A percentile compares a stretch with the other conserved stretches of the same genome.
phyloP scores from a whole-genome alignment of 35 echinoderm and acorn worm species.

The Lytechinus pictus region DNA sequence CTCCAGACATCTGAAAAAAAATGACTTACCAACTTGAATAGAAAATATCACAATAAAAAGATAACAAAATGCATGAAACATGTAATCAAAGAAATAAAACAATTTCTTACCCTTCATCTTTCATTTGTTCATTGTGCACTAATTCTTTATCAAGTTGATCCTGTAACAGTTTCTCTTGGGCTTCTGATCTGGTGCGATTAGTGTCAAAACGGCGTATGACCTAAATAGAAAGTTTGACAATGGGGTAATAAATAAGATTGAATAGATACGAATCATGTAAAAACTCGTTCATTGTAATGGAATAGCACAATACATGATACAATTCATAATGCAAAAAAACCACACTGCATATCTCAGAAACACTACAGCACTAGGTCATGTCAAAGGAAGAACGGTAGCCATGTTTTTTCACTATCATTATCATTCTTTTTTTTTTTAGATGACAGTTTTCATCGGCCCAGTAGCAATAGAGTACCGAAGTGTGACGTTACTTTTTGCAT shows the following conservation, averaged over 20 bases:
- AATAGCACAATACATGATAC: too few species aligned
- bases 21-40: not conserved
- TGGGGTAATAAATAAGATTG: not conserved
- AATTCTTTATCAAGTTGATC: constrained; percentile 80
- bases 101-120: constrained; percentile 73
- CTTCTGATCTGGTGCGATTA: constrained; percentile 70
- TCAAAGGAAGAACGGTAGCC: too few species aligned
- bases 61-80: not conserved
- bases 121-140: constrained; percentile 78
- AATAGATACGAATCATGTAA: not conserved
- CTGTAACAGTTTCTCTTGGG: constrained; percentile 66
- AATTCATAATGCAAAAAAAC: too few species aligned
- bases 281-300: not conserved
- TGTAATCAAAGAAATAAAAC: too few species aligned
- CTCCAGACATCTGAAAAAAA: not conserved
- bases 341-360: too few species aligned
- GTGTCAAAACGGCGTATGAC: constrained; percentile 83
- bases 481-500: too few species aligned
- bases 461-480: too few species aligned
- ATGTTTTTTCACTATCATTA: too few species aligned
- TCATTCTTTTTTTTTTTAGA: too few species aligned
- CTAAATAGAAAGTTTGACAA: constrained; percentile 21
- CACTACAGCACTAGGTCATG: too few species aligned
- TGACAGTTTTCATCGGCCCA: too few species aligned
- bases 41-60: not conserved